Conservation (phyloP, 1,140 invertebrate genomes). For the Drosophila ogumai region DNA sequence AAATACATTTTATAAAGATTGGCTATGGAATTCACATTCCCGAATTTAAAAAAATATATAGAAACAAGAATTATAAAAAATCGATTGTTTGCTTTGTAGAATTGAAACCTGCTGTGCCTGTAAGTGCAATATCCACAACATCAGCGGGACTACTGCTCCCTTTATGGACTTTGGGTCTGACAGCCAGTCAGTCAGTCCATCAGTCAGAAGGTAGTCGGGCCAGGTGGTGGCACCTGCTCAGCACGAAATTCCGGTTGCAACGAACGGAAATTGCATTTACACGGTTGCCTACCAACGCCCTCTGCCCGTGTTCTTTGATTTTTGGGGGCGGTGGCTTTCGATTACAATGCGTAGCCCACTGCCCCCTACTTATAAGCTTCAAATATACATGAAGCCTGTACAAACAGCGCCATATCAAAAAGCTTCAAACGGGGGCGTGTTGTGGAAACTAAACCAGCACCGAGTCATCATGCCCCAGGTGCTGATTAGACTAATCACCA, state of each 20-base stretch:
- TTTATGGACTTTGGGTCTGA: slow-evolving; percentile 23
- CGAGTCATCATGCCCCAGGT: slow-evolving; percentile 40
- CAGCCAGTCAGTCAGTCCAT: slow-evolving; percentile 31
- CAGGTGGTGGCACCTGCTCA: slow-evolving; percentile 21
- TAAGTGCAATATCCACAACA: slow-evolving; percentile 14
- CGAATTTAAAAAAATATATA: background rate
- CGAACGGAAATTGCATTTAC: slow-evolving; percentile 80
- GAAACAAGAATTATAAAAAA: background rate
- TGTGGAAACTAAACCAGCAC: slow-evolving; percentile 3
- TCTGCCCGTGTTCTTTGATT: slow-evolving; percentile 14
- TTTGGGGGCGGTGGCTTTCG: slow-evolving; percentile 11
- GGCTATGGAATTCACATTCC: background rate
- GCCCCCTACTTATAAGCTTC: slow-evolving; percentile 13
- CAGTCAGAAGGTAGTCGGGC: slow-evolving; percentile 47
- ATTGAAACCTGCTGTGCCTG: slow-evolving; percentile 6
- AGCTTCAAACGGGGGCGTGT: background rate
- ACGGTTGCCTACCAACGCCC: slow-evolving; percentile 52
- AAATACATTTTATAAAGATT: background rate
- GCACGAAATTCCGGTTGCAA: slow-evolving; percentile 72
- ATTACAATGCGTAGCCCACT: slow-evolving; percentile 48
- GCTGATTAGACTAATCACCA: slow-evolving; percentile 70
- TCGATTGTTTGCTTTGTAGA: slow-evolving; percentile 8
- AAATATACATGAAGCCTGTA: slow-evolving; percentile 11
- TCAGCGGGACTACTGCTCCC: slow-evolving; percentile 9
- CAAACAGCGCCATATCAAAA: slow-evolving; percentile 30